phyloP scores from a whole-genome alignment of 2,797 vertebrate species.

The Myiothlypis coronata region DNA sequence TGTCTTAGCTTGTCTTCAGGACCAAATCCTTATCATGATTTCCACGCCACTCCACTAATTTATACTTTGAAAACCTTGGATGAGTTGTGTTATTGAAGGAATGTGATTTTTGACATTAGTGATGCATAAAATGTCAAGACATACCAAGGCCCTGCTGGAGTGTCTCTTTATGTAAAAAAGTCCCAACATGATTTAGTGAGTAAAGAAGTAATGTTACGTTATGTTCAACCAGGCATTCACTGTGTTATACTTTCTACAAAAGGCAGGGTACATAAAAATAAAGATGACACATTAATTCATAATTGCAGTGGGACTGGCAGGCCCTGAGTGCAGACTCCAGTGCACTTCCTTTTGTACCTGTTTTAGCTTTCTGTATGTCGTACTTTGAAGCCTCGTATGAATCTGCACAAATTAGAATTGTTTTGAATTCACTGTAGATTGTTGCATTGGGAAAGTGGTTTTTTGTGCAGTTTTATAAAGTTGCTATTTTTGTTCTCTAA shows the following conservation, averaged over 20 bases:
- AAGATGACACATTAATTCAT: neutral
- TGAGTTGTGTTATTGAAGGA: neutral
- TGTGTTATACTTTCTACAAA: neutral
- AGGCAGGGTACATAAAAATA: neutral
- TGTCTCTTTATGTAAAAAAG: neutral
- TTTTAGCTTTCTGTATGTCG: neutral
- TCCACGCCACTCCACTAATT: neutral
- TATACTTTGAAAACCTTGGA: neutral
- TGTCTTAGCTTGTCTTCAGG: neutral
- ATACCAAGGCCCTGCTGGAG: neutral
- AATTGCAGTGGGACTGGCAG: neutral
- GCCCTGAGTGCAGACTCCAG: neutral
- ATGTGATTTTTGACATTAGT: neutral
- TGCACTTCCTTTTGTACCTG: neutral
- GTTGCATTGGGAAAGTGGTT: neutral
- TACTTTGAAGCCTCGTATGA: neutral
- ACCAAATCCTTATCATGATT: neutral
- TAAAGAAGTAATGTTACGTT: neutral
- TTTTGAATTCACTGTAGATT: neutral
- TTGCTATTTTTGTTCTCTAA: neutral
- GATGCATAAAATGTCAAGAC: neutral
- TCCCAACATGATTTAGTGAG: neutral
- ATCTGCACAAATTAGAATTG: neutral
- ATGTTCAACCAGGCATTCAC: neutral
- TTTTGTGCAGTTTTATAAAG: neutral